A percentile compares a stretch with the other conserved stretches of the same genome.
Evolutionary conservation across 2,888 invertebrate species (phyloP).

Genomic region (Xanthorhoe designata): DNA sequence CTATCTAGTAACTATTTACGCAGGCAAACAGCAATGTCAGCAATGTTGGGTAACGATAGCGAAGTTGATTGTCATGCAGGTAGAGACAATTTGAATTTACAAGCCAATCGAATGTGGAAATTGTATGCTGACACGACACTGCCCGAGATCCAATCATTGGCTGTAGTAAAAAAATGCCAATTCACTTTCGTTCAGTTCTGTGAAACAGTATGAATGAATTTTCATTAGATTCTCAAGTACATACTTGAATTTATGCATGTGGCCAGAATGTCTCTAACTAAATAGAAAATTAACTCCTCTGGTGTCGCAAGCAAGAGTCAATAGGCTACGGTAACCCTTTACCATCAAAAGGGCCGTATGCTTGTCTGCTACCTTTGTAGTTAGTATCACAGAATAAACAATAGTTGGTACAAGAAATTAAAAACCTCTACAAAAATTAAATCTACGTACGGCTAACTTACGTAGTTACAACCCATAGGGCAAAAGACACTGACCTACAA

Average conservation of each 20-base stretch:
- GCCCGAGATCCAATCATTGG: not conserved
- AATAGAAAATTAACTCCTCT: not conserved
- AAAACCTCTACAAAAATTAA: too few relatives aligned
- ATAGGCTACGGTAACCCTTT: too few relatives aligned
- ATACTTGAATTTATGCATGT: not conserved
- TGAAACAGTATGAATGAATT: not conserved
- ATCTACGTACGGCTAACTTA: not conserved
- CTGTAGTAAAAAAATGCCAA: not conserved
- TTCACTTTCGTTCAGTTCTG: not conserved
- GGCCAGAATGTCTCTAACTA: not conserved
- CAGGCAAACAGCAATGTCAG: not conserved
- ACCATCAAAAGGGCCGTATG: too few relatives aligned
- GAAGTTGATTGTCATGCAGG: not conserved
- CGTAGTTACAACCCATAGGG: conserved; percentile 3
- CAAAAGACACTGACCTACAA: conserved; percentile 36
- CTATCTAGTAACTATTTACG: not conserved
- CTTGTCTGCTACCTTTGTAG: too few relatives aligned
- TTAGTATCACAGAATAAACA: too few relatives aligned
- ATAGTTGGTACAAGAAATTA: too few relatives aligned
- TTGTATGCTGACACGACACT: conserved; percentile 3
- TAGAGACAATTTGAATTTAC: conserved; percentile 22
- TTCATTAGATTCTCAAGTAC: not conserved
- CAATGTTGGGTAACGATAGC: not conserved
- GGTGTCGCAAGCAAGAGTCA: too few relatives aligned
- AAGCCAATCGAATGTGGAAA: conserved; percentile 14